Conservation (phyloP, 2,888 invertebrate species). For the Ferrisia virgata region DNA sequence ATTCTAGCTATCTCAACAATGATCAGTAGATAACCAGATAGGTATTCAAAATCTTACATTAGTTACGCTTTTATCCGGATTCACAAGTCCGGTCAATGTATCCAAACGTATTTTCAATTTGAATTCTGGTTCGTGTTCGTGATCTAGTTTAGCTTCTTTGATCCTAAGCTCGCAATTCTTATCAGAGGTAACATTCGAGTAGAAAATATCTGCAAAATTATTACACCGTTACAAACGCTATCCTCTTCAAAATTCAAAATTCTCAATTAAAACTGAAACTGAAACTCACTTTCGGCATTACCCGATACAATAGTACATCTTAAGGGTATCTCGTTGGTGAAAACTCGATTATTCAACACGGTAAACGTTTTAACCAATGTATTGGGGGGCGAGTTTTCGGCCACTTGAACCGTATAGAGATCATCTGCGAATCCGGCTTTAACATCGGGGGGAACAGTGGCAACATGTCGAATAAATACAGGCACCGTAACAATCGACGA, state of each 20-base stretch:
- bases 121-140: conserved; percentile 71
- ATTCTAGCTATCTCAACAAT: neutral
- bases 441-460: conserved; percentile 68
- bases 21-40: too few species aligned
- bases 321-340: conserved; percentile 65
- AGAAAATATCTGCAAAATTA: conserved; percentile 63
- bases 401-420: conserved; percentile 71
- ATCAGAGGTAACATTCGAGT: conserved; percentile 70
- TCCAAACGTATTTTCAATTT: conserved; percentile 72
- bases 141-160: conserved; percentile 69
- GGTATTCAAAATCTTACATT: conserved; percentile 54
- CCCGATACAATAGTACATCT: conserved; percentile 76
- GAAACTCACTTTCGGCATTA: conserved; percentile 65
- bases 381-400: conserved; percentile 70
- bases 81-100: conserved; percentile 75
- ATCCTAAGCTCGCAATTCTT: conserved; percentile 79
- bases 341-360: conserved; percentile 67
- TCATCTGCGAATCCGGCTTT: conserved; percentile 86
- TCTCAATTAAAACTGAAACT: too few species aligned
- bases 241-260: too few species aligned
- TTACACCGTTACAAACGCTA: too few species aligned
- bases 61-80: conserved; percentile 70
- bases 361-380: conserved; percentile 68
- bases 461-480: conserved; percentile 77
- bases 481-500: conserved; percentile 78